Percentiles rank a stretch among this genome's conserved stretches.
phyloP scores from a whole-genome alignment of 2,888 invertebrate species.

The Phaedon cochleariae region DNA sequence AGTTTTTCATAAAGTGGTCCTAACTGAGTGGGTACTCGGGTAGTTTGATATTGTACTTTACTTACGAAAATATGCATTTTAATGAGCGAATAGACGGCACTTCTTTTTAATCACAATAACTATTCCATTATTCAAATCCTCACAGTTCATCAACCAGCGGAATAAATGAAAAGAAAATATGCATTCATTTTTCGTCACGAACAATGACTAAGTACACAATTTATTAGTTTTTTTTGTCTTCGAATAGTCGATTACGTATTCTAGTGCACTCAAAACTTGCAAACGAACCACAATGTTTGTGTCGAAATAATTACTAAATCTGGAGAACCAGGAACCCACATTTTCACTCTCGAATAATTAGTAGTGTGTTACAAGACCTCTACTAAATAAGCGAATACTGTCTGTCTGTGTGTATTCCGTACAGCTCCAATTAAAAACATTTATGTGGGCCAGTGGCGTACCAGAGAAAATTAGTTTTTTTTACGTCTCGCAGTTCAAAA shows the following conservation, averaged over 20 bases:
- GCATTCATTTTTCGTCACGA: not conserved
- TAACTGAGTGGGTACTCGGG: too few species aligned
- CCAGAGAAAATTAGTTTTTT: not conserved
- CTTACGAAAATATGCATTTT: too few species aligned
- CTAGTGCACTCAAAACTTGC: constrained; percentile 37
- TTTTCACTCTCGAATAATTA: constrained; percentile 32
- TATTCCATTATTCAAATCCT: not conserved
- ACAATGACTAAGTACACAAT: not conserved
- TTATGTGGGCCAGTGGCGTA: constrained; percentile 48
- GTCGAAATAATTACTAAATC: constrained; percentile 17
- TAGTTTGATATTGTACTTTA: too few species aligned
- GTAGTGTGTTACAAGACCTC: constrained; percentile 42
- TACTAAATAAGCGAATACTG: constrained; percentile 47
- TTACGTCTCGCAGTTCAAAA: too few species aligned
- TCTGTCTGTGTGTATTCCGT: constrained; percentile 50
- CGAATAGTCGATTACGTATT: constrained; percentile 23
- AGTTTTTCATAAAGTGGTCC: too few species aligned
- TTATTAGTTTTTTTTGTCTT: constrained; percentile 20
- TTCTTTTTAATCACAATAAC: not conserved
- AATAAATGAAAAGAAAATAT: constrained; percentile 5
- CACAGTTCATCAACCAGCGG: not conserved
- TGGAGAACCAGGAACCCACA: not conserved
- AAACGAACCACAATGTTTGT: constrained; percentile 31
- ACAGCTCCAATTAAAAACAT: constrained; percentile 55
- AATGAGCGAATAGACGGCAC: not conserved